Percentiles rank a stretch among this genome's conserved stretches.
phyloP scores from a whole-genome alignment of 2,797 vertebrate genomes.

The Sternarchorhynchus goeldii region DNA sequence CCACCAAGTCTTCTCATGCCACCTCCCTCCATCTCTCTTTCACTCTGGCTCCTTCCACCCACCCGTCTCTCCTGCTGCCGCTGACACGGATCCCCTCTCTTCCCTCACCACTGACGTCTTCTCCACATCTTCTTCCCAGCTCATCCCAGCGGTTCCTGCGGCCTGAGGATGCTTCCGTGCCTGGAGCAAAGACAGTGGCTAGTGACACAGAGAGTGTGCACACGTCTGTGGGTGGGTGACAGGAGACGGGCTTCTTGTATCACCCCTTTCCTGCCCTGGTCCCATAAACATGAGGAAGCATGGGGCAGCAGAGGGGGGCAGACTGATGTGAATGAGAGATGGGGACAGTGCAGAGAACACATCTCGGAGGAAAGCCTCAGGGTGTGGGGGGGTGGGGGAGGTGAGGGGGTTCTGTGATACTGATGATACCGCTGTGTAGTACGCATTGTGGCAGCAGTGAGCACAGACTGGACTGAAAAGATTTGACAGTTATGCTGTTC shows the following conservation, averaged over 20 bases:
- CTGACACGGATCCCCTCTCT: no score
- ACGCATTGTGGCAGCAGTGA: neutral
- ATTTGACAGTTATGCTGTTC: neutral
- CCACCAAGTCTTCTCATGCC: slow-evolving; percentile 35
- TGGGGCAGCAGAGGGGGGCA: neutral
- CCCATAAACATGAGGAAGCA: slow-evolving; percentile 8
- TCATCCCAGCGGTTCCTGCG: neutral
- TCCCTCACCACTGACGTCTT: neutral
- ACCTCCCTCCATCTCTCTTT: slow-evolving; percentile 32
- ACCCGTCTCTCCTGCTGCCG: no score
- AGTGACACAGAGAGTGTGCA: slow-evolving; percentile 5
- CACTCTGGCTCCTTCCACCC: neutral
- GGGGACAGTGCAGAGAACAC: neutral
- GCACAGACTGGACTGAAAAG: neutral
- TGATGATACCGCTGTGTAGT: neutral
- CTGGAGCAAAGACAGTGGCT: neutral
- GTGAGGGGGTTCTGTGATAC: neutral
- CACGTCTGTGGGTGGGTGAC: slow-evolving; percentile 18
- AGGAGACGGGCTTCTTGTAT: slow-evolving; percentile 30
- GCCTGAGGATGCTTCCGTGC: neutral
- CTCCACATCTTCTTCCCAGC: no score
- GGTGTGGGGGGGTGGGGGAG: neutral
- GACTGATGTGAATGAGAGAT: slow-evolving; percentile 34
- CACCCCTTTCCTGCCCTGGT: slow-evolving; percentile 26
- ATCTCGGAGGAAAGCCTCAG: no score